Conservation (phyloP, 2,113 vertebrate genomes). For the Thamnaconus septentrionalis region DNA sequence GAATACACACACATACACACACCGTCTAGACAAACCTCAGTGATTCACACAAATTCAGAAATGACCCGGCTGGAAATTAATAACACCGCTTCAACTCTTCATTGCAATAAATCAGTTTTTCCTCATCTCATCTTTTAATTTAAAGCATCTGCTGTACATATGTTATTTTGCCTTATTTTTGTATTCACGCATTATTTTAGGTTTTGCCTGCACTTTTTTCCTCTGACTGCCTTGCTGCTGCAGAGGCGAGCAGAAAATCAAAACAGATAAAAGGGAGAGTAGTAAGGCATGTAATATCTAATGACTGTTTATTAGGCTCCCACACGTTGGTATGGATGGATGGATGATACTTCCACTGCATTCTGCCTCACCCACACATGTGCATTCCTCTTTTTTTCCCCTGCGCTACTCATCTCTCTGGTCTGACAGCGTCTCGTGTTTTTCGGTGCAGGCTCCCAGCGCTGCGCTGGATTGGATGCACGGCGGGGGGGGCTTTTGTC, state of each 20-base stretch:
- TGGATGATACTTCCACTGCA: slow-evolving; percentile 65
- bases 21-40: slow-evolving; percentile 37
- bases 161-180: too few relatives aligned
- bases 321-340: slow-evolving; percentile 59
- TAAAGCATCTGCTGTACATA: too few relatives aligned
- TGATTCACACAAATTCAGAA: slow-evolving; percentile 60
- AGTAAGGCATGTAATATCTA: slow-evolving; percentile 52
- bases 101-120: slow-evolving; percentile 19
- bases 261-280: slow-evolving; percentile 10
- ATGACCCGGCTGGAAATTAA: slow-evolving; percentile 62
- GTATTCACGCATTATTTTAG: too few relatives aligned
- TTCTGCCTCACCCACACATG: slow-evolving; percentile 70
- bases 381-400: slow-evolving; percentile 23
- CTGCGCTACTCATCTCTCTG: slow-evolving; percentile 12
- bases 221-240: neutral
- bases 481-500: too few relatives aligned
- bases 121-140: too few relatives aligned
- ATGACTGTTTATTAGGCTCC: slow-evolving; percentile 69
- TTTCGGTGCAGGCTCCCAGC: too few relatives aligned
- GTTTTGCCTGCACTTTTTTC: neutral
- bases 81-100: slow-evolving; percentile 54
- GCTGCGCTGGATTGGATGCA: neutral
- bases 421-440: neutral
- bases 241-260: neutral
- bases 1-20: neutral